These are phyloP conservation scores for Oreochromis niloticus DNA, from an alignment of 2,113 vertebrate species.

Conservation along the genomic window DNA sequence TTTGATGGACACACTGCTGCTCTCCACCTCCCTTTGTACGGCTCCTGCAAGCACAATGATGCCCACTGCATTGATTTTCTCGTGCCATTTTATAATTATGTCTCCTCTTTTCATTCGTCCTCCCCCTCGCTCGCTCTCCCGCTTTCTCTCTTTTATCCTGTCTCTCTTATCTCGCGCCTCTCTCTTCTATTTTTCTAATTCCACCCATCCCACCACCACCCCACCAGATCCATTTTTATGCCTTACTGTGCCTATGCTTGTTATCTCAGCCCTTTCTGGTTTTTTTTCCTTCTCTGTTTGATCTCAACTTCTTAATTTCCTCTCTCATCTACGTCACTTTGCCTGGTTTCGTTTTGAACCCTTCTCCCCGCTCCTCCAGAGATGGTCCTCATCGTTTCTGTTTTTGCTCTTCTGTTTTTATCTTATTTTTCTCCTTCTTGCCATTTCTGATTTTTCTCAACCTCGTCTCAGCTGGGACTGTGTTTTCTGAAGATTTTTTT, in stretches of 20 bases:
- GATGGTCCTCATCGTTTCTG: background rate
- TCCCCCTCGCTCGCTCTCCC: background rate
- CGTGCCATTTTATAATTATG: constrained; percentile 63
- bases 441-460: background rate
- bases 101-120: constrained; percentile 31
- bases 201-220: constrained; percentile 15
- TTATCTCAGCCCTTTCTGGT: constrained; percentile 56
- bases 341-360: background rate
- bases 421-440: background rate
- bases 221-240: constrained; percentile 57
- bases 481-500: background rate
- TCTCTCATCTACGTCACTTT: constrained; percentile 47
- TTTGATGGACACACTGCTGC: constrained; percentile 31
- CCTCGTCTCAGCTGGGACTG: background rate
- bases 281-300: constrained; percentile 26
- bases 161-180: constrained; percentile 45
- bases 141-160: constrained; percentile 38
- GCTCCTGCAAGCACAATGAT: constrained; percentile 38
- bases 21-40: constrained; percentile 31
- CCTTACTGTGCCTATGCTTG: constrained; percentile 50
- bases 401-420: background rate
- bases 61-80: constrained; percentile 52
- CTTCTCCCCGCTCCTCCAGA: background rate
- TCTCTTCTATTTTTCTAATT: constrained; percentile 55
- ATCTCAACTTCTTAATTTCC: constrained; percentile 70